These are phyloP conservation scores for Hippoglossus stenolepis DNA, from an alignment of 2,113 vertebrate species.

Conservation along the genomic window DNA sequence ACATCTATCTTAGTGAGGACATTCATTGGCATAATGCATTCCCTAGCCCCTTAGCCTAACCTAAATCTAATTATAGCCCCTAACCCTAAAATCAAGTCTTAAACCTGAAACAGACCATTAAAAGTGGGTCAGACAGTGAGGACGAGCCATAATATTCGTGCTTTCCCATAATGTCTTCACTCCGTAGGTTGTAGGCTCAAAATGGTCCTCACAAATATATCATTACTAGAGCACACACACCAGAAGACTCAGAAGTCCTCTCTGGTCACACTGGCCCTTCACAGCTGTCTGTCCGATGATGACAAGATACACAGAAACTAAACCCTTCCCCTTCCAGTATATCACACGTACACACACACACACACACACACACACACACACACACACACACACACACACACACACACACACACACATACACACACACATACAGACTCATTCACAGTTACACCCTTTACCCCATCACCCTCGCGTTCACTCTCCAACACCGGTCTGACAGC, in stretches of 20 bases:
- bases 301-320: slow-evolving; percentile 27
- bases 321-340: neutral
- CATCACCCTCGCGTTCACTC: slow-evolving; percentile 28
- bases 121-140: no score
- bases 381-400: neutral
- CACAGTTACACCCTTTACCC: slow-evolving; percentile 24
- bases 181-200: no score
- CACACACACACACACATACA: neutral
- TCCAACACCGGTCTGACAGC: slow-evolving; percentile 60
- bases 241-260: neutral
- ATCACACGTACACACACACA: neutral
- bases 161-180: no score
- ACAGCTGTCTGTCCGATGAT: slow-evolving; percentile 44
- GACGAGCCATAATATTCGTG: no score
- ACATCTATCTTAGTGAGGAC: no score
- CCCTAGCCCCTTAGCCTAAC: no score
- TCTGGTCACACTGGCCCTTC: slow-evolving; percentile 16
- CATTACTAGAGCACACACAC: neutral
- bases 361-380: neutral
- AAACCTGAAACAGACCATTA: no score
- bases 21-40: no score
- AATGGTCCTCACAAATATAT: neutral
- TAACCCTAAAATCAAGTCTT: no score
- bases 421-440: slow-evolving; percentile 3
- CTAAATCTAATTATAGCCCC: no score